Percentiles rank a stretch among this genome's conserved stretches.
These are phyloP conservation scores for Glossosoma conforme DNA, from an alignment of 1,140 invertebrate species.

Conservation along the genomic window DNA sequence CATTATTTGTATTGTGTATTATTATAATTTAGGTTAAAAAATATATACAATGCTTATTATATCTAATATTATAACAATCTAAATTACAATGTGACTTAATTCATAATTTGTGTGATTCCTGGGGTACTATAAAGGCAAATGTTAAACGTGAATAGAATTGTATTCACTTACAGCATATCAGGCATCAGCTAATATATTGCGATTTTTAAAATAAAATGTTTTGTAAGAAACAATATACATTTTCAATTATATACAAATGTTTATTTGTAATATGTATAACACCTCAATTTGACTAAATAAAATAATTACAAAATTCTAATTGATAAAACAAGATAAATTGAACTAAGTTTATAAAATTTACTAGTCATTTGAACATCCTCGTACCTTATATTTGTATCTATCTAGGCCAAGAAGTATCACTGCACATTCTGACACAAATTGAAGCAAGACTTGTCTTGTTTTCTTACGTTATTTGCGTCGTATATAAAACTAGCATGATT, in stretches of 20 bases:
- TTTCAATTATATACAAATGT: neutral
- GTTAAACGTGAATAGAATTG: neutral
- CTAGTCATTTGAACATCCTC: no score
- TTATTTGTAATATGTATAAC: neutral
- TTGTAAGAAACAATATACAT: no score
- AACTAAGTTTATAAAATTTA: neutral
- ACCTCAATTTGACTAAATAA: neutral
- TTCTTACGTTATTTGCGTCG: no score
- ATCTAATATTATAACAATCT: slow-evolving; percentile 1
- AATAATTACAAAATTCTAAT: neutral
- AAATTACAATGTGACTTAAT: slow-evolving; percentile 23
- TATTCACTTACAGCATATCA: no score
- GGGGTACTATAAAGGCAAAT: slow-evolving; percentile 12
- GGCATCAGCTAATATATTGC: no score
- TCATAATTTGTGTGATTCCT: slow-evolving; percentile 9
- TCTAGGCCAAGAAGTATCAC: slow-evolving; percentile 1
- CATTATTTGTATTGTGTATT: slow-evolving; percentile 19
- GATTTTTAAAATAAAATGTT: no score
- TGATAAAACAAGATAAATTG: neutral
- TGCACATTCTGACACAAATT: no score
- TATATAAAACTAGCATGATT: no score
- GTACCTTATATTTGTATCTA: neutral
- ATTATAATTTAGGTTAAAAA: slow-evolving; percentile 20
- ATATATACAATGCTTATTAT: slow-evolving; percentile 22
- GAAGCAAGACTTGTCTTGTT: no score